These are phyloP conservation scores for Autographa gamma DNA, from an alignment of 2,888 invertebrate genomes.

Conservation along the genomic window DNA sequence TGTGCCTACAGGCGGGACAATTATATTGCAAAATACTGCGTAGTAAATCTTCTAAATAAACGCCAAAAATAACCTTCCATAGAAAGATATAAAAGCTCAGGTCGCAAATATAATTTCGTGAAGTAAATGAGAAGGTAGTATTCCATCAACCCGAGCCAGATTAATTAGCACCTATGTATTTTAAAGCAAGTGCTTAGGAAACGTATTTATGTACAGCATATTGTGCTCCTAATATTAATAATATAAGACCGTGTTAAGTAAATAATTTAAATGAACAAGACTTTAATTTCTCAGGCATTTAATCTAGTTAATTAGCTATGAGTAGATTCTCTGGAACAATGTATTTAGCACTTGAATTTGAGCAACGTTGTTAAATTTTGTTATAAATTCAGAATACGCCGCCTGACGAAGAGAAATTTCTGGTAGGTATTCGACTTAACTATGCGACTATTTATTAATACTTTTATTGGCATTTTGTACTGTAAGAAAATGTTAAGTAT, in stretches of 20 bases:
- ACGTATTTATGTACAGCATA: neutral
- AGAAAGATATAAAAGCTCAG: neutral
- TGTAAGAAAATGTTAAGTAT: neutral
- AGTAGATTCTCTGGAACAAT: constrained; percentile 21
- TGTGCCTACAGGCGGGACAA: too few species aligned
- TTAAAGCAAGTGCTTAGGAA: neutral
- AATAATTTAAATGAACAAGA: neutral
- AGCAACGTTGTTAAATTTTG: constrained; percentile 40
- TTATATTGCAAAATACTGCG: too few species aligned
- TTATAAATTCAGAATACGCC: constrained; percentile 32
- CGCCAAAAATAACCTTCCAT: neutral
- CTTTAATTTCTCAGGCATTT: constrained; percentile 26
- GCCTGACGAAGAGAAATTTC: neutral
- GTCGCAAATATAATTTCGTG: neutral
- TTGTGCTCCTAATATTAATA: neutral
- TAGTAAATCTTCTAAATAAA: neutral
- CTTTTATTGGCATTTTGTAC: neutral
- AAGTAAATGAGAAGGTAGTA: neutral
- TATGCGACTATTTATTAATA: neutral
- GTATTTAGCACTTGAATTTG: constrained; percentile 40
- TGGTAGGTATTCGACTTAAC: neutral
- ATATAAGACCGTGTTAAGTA: neutral
- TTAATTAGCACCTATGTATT: constrained; percentile 4
- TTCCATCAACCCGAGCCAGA: neutral
- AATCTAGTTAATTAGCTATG: constrained; percentile 10